These are phyloP conservation scores for Danaus melanippus DNA, from an alignment of 1,140 invertebrate species.

Conservation along the genomic window DNA sequence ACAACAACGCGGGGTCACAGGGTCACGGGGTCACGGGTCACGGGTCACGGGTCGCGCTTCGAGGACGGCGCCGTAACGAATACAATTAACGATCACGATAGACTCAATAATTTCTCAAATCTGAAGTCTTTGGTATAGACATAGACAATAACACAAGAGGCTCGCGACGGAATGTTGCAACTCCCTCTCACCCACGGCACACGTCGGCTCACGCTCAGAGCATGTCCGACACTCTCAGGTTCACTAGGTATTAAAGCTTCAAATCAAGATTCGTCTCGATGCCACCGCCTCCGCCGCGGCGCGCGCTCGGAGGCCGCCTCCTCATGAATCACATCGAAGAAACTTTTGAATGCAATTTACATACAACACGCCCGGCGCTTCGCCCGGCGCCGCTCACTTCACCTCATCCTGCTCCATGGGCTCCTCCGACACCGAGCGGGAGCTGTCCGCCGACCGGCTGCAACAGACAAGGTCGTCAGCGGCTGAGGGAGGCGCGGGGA, in stretches of 20 bases:
- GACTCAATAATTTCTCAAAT: conserved; percentile 13
- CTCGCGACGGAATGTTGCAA: conserved; percentile 26
- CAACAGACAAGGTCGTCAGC: neutral
- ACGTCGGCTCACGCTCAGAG: conserved; percentile 12
- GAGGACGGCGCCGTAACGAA: conserved; percentile 9
- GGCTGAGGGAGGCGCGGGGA: conserved; percentile 5
- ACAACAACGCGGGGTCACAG: conserved; percentile 12
- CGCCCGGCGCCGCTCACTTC: conserved; percentile 56
- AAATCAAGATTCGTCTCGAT: conserved; percentile 58
- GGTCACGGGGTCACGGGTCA: conserved; percentile 7
- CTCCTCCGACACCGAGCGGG: conserved; percentile 82
- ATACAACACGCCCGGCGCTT: conserved; percentile 16
- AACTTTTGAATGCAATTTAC: conserved; percentile 19
- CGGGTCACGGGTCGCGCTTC: conserved; percentile 6
- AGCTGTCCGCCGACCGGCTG: conserved; percentile 74
- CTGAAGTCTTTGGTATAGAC: conserved; percentile 32
- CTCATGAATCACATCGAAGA: conserved; percentile 23
- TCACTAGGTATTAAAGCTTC: conserved; percentile 58
- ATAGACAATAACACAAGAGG: conserved; percentile 19
- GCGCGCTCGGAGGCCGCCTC: conserved; percentile 18
- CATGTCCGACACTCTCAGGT: conserved; percentile 43
- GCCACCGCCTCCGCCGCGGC: conserved; percentile 32
- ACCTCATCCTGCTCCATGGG: conserved; percentile 88
- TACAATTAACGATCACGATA: conserved; percentile 11
- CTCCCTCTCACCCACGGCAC: conserved; percentile 4